A percentile compares a stretch with the other conserved stretches of the same genome.
phyloP scores from a whole-genome alignment of 2,113 vertebrate species.

The Aptenodytes patagonicus region DNA sequence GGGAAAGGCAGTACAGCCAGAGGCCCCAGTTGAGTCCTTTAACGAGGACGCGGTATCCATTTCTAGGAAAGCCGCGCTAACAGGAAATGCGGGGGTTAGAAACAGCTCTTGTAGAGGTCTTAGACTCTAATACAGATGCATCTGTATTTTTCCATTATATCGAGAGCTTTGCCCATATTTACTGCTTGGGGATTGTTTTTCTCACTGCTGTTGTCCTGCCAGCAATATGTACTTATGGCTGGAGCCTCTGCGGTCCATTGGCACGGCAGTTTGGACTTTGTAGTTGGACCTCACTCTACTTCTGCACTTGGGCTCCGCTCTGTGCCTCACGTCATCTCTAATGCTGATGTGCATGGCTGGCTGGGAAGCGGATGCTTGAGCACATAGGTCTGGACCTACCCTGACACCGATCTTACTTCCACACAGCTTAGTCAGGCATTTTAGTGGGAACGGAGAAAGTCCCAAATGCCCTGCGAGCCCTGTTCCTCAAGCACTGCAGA shows the following conservation, averaged over 20 bases:
- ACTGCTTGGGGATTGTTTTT: conserved; percentile 49
- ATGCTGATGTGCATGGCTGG: neutral
- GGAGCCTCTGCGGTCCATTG: neutral
- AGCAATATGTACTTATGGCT: neutral
- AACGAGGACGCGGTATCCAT: neutral
- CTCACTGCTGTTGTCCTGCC: conserved; percentile 39
- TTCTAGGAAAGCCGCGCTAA: conserved; percentile 24
- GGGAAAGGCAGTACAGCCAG: neutral
- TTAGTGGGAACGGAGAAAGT: neutral
- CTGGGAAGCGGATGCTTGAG: neutral
- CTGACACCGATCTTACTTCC: neutral
- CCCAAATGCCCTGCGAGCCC: neutral
- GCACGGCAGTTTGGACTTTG: neutral
- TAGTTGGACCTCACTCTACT: neutral
- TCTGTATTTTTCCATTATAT: conserved; percentile 37
- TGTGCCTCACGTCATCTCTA: neutral
- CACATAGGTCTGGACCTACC: neutral
- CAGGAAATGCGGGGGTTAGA: conserved; percentile 26
- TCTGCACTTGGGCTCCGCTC: neutral
- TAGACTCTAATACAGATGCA: neutral
- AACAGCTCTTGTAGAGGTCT: neutral
- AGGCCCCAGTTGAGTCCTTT: neutral
- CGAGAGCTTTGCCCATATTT: conserved; percentile 8
- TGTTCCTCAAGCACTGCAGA: neutral
- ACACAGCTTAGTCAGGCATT: neutral